phyloP scores from a whole-genome alignment of 2,113 vertebrate species.

The Notarius quadriscutis region DNA sequence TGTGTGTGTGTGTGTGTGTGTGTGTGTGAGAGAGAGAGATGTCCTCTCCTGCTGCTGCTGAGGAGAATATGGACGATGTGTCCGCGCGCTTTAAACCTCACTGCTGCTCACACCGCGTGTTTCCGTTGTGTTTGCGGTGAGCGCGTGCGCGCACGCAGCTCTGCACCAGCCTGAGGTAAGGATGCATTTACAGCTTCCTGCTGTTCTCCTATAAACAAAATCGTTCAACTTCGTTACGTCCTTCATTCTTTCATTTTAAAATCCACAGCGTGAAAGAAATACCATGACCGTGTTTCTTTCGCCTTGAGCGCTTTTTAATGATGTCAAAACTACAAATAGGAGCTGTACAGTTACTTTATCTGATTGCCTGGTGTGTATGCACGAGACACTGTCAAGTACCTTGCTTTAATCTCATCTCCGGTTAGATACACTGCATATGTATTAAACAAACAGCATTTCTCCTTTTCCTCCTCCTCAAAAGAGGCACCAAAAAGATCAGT shows the following conservation, averaged over 20 bases:
- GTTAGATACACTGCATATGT: slow-evolving; percentile 66
- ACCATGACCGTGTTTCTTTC: neutral
- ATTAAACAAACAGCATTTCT: slow-evolving; percentile 47
- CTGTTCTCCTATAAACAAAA: slow-evolving; percentile 39
- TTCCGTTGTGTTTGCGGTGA: neutral
- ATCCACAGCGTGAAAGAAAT: too few relatives aligned
- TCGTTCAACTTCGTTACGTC: neutral
- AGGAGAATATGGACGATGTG: slow-evolving; percentile 62
- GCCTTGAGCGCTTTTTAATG: slow-evolving; percentile 8
- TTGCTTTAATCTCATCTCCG: neutral
- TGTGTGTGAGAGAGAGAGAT: slow-evolving; percentile 35
- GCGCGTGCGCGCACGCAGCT: slow-evolving; percentile 53
- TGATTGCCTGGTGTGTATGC: neutral
- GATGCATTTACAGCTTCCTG: slow-evolving; percentile 18
- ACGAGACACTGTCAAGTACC: neutral
- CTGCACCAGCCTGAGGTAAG: slow-evolving; percentile 76
- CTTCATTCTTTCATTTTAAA: neutral
- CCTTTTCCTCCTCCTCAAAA: slow-evolving; percentile 47
- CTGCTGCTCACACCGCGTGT: slow-evolving; percentile 46
- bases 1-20: neutral
- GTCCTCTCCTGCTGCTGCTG: slow-evolving; percentile 59
- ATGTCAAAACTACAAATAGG: neutral
- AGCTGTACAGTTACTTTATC: slow-evolving; percentile 16
- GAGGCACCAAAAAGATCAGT: slow-evolving; percentile 44
- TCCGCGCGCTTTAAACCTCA: slow-evolving; percentile 55